phyloP scores from a whole-genome alignment of 53 echinoderm and acorn worm genomes.

The Patiria pectinifera region DNA sequence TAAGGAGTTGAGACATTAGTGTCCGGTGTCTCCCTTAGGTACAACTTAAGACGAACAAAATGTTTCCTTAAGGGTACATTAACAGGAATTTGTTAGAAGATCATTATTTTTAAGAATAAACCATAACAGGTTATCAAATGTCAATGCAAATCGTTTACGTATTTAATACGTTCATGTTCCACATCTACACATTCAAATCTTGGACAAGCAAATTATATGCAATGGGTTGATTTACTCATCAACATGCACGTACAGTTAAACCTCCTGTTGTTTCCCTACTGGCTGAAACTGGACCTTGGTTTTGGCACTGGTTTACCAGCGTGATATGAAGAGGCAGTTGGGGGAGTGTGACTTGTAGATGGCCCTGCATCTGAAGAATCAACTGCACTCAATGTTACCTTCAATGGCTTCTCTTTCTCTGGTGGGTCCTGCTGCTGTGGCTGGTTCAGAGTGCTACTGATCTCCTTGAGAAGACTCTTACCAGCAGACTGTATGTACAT shows the following conservation, averaged over 20 bases:
- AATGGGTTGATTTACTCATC: background rate
- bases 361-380: slow-evolving; percentile 25
- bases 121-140: too few species aligned
- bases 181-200: too few species aligned
- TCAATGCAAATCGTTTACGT: too few species aligned
- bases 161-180: too few species aligned
- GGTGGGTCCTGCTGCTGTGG: slow-evolving; percentile 19
- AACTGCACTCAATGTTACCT: background rate
- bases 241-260: background rate
- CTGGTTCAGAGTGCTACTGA: slow-evolving; percentile 63
- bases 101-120: too few species aligned
- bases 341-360: background rate
- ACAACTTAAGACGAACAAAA: too few species aligned
- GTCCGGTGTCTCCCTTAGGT: too few species aligned
- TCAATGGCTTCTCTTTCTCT: slow-evolving; percentile 26
- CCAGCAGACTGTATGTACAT: slow-evolving; percentile 86
- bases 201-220: background rate
- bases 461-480: slow-evolving; percentile 79
- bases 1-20: too few species aligned
- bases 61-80: too few species aligned
- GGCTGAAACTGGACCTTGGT: slow-evolving; percentile 52
- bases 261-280: background rate
- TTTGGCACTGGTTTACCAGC: slow-evolving; percentile 51
- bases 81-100: too few species aligned
- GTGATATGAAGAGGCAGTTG: slow-evolving; percentile 27